Percentiles rank a stretch among this genome's conserved stretches.
Evolutionary conservation across 2,797 vertebrate species (phyloP).

Genomic region (Micromesistius poutassou): DNA sequence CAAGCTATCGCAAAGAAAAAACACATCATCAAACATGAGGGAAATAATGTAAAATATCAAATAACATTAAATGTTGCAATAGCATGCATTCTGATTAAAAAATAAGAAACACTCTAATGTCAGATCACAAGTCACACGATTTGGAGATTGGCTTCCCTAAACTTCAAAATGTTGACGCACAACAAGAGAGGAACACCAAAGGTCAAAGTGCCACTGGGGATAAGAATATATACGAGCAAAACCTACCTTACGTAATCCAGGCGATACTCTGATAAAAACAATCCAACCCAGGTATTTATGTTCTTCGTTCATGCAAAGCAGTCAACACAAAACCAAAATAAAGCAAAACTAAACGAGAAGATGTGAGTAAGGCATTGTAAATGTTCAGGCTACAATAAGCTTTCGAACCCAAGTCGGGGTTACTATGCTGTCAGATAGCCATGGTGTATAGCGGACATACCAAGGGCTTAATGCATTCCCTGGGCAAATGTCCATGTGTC

Average conservation of each 20-base stretch:
- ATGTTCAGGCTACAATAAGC: constrained; percentile 62
- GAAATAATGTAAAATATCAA: constrained; percentile 52
- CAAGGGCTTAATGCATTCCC: background rate
- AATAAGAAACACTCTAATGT: constrained; percentile 31
- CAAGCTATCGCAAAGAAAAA: constrained; percentile 24
- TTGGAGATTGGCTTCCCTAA: constrained; percentile 13
- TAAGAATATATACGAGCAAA: constrained; percentile 29
- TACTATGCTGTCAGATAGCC: constrained; percentile 31
- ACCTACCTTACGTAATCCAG: constrained; percentile 42
- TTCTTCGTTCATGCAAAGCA: constrained; percentile 64
- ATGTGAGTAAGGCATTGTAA: constrained; percentile 65
- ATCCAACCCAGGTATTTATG: constrained; percentile 49
- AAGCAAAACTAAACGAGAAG: constrained; percentile 34
- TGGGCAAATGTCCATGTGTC: background rate
- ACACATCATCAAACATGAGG: constrained; percentile 51
- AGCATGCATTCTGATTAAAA: constrained; percentile 61
- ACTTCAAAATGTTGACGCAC: constrained; percentile 36
- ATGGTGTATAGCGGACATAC: constrained; percentile 10
- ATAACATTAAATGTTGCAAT: constrained; percentile 45
- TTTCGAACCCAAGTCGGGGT: constrained; percentile 40
- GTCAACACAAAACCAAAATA: constrained; percentile 46
- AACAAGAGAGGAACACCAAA: constrained; percentile 44
- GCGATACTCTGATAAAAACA: constrained; percentile 51
- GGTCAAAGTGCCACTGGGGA: constrained; percentile 29
- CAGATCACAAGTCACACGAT: constrained; percentile 11